A percentile compares a stretch with the other conserved stretches of the same genome.
Evolutionary conservation across 2,888 invertebrate species (phyloP).

Genomic region (Bellardia bayeri): DNA sequence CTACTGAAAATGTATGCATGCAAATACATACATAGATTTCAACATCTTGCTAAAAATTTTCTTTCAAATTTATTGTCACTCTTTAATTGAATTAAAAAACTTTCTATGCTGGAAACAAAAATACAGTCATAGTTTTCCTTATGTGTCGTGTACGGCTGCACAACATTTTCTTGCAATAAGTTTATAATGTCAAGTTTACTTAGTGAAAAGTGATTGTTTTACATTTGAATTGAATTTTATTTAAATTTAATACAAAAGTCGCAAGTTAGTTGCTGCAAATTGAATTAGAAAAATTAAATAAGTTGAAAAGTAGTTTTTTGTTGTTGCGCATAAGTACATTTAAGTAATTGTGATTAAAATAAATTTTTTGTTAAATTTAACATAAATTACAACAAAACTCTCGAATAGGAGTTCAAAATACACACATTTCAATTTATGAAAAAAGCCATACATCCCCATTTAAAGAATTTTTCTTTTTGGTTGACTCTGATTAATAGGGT

Average conservation of each 20-base stretch:
- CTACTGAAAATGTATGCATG: background rate
- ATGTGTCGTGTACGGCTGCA: background rate
- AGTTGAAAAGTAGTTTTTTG: conserved; percentile 11
- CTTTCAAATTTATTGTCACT: conserved; percentile 46
- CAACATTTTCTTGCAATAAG: conserved; percentile 20
- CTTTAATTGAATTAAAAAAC: conserved; percentile 56
- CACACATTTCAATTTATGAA: too few relatives aligned
- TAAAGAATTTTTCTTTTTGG: too few relatives aligned
- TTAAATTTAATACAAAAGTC: conserved; percentile 37
- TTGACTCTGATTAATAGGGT: too few relatives aligned
- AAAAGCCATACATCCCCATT: too few relatives aligned
- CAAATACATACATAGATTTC: background rate
- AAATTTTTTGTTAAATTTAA: too few relatives aligned
- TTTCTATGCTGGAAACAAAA: conserved; percentile 9
- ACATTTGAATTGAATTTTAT: conserved; percentile 33
- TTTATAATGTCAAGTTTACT: conserved; percentile 21
- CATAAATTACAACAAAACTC: too few relatives aligned
- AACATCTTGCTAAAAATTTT: background rate
- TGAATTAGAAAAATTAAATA: conserved; percentile 5
- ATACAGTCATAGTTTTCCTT: conserved; percentile 23
- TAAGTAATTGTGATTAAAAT: conserved; percentile 6
- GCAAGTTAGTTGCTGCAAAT: conserved; percentile 28
- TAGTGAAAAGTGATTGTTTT: conserved; percentile 32
- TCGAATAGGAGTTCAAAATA: too few relatives aligned
- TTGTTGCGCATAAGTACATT: background rate